A percentile compares a stretch with the other conserved stretches of the same genome.
Evolutionary conservation across 1,140 invertebrate genomes (phyloP).

Genomic region (Micrasema minimum): DNA sequence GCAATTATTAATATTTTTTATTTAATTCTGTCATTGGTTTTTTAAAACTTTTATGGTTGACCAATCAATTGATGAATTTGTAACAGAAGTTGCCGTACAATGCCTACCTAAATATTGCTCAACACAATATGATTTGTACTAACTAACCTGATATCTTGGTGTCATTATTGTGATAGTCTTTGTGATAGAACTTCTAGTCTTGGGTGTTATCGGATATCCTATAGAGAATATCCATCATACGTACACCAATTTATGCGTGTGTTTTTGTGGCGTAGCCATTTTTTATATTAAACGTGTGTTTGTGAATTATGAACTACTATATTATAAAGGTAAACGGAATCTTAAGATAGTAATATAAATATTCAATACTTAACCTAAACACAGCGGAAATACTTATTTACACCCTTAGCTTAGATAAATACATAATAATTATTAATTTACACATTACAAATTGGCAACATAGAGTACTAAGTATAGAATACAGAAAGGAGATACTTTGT

Average conservation of each 20-base stretch:
- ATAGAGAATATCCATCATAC: neutral
- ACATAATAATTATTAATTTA: no score
- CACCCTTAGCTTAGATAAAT: no score
- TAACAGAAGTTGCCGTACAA: neutral
- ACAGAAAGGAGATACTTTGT: no score
- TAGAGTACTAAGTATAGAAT: no score
- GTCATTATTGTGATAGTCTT: slow-evolving; percentile 18
- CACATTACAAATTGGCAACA: no score
- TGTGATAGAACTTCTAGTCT: neutral
- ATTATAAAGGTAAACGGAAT: neutral
- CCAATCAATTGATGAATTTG: no score
- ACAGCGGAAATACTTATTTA: no score
- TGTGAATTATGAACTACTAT: slow-evolving; percentile 16
- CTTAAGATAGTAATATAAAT: no score
- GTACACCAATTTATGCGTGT: slow-evolving; percentile 1
- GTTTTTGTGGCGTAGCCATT: slow-evolving; percentile 14
- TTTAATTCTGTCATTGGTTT: no score
- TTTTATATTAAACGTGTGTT: slow-evolving; percentile 18
- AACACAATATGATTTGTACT: slow-evolving; percentile 2
- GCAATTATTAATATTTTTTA: no score
- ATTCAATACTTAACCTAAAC: no score
- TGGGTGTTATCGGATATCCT: neutral
- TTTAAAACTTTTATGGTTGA: no score
- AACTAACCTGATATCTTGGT: neutral
- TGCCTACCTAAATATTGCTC: slow-evolving; percentile 30